Evolutionary conservation across 2,888 invertebrate genomes (phyloP).

Genomic region (Andrena bucephala): DNA sequence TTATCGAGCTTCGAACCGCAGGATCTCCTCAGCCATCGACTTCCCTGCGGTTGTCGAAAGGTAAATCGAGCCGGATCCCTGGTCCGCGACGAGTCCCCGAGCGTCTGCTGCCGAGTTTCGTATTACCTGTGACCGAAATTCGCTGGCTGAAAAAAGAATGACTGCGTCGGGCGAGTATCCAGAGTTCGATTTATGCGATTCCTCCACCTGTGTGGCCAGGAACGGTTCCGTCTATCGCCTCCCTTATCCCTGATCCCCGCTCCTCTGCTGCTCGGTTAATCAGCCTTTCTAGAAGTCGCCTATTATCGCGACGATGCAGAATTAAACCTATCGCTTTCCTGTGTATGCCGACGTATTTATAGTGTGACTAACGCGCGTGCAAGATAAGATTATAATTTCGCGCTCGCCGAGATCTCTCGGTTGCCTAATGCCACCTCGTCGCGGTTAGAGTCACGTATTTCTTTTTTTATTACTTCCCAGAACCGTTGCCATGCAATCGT

Average conservation of each 20-base stretch:
- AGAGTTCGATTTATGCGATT: conserved; percentile 42
- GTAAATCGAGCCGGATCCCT: conserved; percentile 73
- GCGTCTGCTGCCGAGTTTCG: conserved; percentile 57
- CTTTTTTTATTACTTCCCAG: conserved; percentile 26
- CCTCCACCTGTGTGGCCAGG: conserved; percentile 16
- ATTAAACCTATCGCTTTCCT: conserved; percentile 54
- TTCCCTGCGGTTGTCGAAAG: conserved; percentile 69
- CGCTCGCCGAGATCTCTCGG: conserved; percentile 38
- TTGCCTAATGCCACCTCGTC: conserved; percentile 29
- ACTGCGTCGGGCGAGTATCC: conserved; percentile 31
- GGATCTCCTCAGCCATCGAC: conserved; percentile 64
- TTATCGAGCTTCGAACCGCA: conserved; percentile 59
- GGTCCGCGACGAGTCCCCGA: conserved; percentile 56
- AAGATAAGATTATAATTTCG: conserved; percentile 70
- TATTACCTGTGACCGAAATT: conserved; percentile 66
- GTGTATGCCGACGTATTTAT: conserved; percentile 60
- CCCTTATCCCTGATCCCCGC: not conserved
- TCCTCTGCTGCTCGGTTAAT: conserved; percentile 1
- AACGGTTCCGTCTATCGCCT: not conserved
- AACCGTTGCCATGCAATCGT: not conserved
- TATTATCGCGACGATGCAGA: conserved; percentile 48
- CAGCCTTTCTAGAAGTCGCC: conserved; percentile 13
- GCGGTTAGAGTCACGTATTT: conserved; percentile 29
- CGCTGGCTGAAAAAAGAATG: conserved; percentile 44
- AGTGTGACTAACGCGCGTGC: conserved; percentile 63